Conservation (phyloP, 2,113 vertebrate species). For the Corydoras sp. region DNA sequence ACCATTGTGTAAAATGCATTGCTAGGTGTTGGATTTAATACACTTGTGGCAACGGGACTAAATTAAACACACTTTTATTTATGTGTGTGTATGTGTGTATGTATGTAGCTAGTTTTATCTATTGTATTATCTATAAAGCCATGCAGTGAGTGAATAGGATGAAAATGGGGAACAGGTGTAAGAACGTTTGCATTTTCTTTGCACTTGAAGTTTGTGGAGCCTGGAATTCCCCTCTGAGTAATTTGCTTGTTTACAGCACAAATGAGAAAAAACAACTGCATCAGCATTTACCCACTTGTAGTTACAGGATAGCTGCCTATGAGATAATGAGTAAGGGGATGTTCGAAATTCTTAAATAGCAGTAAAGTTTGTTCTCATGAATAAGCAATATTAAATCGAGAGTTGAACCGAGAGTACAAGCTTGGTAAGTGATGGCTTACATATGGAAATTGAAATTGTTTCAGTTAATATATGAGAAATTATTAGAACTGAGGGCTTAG, state of each 20-base stretch:
- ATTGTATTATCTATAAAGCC: slow-evolving; percentile 5
- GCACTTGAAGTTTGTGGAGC: slow-evolving; percentile 22
- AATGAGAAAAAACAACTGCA: slow-evolving; percentile 28
- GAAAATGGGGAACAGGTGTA: slow-evolving; percentile 8
- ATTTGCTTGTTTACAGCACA: slow-evolving; percentile 31
- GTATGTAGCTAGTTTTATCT: neutral
- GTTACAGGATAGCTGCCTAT: neutral
- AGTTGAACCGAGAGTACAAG: slow-evolving; percentile 18
- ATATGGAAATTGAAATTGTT: neutral
- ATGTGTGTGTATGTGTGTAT: neutral
- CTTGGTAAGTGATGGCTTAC: neutral
- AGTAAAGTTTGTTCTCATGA: neutral
- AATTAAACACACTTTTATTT: neutral
- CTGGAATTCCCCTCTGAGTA: slow-evolving; percentile 42
- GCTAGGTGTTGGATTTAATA: no score
- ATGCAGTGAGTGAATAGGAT: slow-evolving; percentile 8
- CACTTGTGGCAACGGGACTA: no score
- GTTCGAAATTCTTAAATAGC: neutral
- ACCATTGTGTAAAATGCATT: no score
- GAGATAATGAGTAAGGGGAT: neutral
- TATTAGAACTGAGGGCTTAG: no score
- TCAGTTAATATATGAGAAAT: no score
- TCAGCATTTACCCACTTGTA: slow-evolving; percentile 13
- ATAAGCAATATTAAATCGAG: neutral
- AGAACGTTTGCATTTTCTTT: slow-evolving; percentile 12